Conservation (phyloP, 2,888 invertebrate species). For the Clanis bilineata region DNA sequence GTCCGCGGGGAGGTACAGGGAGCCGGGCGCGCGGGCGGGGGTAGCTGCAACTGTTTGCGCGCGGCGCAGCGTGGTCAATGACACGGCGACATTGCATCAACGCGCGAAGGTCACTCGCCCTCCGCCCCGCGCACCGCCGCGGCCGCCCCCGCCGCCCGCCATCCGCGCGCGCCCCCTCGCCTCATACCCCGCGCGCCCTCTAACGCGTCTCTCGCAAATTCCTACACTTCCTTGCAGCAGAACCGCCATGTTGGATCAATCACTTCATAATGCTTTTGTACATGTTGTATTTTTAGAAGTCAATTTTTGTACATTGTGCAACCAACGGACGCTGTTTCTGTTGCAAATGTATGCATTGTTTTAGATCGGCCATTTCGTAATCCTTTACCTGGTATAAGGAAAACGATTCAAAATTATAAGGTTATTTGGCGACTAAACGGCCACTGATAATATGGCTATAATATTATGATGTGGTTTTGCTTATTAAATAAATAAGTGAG, state of each 20-base stretch:
- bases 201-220: slow-evolving; percentile 53
- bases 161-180: slow-evolving; percentile 35
- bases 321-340: not conserved
- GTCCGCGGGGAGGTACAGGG: slow-evolving; percentile 41
- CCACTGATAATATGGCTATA: not conserved
- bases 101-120: slow-evolving; percentile 70
- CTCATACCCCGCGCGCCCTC: slow-evolving; percentile 40
- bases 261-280: slow-evolving; percentile 15
- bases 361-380: not conserved
- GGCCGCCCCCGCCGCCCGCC: slow-evolving; percentile 41
- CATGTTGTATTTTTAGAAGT: not conserved
- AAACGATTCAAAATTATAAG: not conserved
- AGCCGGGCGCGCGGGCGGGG: slow-evolving; percentile 42
- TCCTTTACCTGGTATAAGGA: not conserved
- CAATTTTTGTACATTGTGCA: slow-evolving; percentile 5
- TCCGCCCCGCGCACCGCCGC: slow-evolving; percentile 35
- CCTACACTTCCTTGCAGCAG: slow-evolving; percentile 40
- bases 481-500: not conserved
- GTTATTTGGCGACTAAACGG: not conserved
- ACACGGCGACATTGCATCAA: slow-evolving; percentile 81
- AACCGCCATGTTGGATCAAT: slow-evolving; percentile 39
- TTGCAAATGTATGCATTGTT: not conserved
- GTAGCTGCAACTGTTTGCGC: slow-evolving; percentile 55
- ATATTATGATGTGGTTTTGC: too few species aligned
- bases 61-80: slow-evolving; percentile 71